These are phyloP conservation scores for Oncorhynchus tshawytscha DNA, from an alignment of 2,113 vertebrate genomes.

Conservation along the genomic window DNA sequence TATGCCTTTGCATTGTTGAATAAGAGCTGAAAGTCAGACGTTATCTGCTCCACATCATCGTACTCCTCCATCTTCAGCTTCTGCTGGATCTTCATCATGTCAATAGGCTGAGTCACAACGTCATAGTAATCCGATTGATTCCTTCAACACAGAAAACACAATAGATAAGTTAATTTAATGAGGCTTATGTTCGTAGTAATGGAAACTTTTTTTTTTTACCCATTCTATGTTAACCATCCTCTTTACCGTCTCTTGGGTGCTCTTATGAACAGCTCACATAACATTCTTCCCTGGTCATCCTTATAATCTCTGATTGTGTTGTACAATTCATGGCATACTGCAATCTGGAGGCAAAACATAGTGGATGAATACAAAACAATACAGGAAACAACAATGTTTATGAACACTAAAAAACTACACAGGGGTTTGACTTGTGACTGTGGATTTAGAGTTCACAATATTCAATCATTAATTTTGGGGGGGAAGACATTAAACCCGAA, in stretches of 20 bases:
- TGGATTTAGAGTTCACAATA: neutral
- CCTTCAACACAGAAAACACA: constrained; percentile 60
- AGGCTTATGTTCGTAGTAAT: neutral
- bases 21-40: constrained; percentile 91
- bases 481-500: constrained; percentile 4
- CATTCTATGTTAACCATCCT: neutral
- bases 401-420: neutral
- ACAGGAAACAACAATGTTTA: constrained; percentile 17
- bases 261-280: constrained; percentile 97
- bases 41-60: constrained; percentile 93
- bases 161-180: neutral
- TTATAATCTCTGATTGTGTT: constrained; percentile 98
- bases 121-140: constrained; percentile 99
- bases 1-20: constrained; percentile 97
- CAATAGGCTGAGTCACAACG: constrained; percentile 96
- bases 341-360: constrained; percentile 79
- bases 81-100: constrained; percentile 99
- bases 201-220: neutral
- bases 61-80: constrained; percentile 99
- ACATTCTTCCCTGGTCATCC: constrained; percentile 93
- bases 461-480: neutral
- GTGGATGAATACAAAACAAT: neutral
- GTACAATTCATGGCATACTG: constrained; percentile 96
- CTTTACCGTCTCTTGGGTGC: constrained; percentile 92
- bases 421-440: no score